Evolutionary conservation across 2,113 vertebrate genomes (phyloP).

Genomic region (Pungitius pungitius): DNA sequence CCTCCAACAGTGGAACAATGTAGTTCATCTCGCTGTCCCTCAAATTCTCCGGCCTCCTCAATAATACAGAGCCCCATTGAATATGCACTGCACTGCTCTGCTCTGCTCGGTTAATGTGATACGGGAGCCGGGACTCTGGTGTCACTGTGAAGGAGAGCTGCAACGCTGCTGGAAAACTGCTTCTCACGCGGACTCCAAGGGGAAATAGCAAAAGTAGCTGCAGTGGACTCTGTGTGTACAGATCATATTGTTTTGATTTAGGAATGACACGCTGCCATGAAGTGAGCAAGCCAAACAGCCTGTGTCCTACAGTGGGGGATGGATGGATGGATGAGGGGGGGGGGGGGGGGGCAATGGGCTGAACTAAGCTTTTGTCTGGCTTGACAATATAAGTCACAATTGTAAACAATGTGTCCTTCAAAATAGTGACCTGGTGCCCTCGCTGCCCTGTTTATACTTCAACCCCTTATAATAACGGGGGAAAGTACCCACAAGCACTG

Average conservation of each 20-base stretch:
- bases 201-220: neutral
- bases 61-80: slow-evolving; percentile 73
- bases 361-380: slow-evolving; percentile 41
- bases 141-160: slow-evolving; percentile 59
- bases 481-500: neutral
- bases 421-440: neutral
- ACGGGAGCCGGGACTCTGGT: slow-evolving; percentile 57
- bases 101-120: slow-evolving; percentile 58
- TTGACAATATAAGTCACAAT: neutral
- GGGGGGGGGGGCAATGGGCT: slow-evolving; percentile 24
- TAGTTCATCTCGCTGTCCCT: slow-evolving; percentile 24
- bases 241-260: neutral
- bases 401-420: neutral
- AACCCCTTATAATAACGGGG: neutral
- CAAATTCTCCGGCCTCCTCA: slow-evolving; percentile 42
- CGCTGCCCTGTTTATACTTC: neutral
- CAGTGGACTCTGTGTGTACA: neutral
- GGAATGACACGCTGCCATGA: neutral
- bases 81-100: slow-evolving; percentile 53
- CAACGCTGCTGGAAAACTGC: slow-evolving; percentile 41
- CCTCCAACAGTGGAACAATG: slow-evolving; percentile 9
- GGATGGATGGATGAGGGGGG: slow-evolving; percentile 13
- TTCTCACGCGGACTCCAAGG: neutral
- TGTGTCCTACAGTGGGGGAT: neutral
- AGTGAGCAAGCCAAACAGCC: slow-evolving; percentile 6